Evolutionary conservation across 2,888 invertebrate genomes (phyloP).

Genomic region (Drosophila melanocephala): DNA sequence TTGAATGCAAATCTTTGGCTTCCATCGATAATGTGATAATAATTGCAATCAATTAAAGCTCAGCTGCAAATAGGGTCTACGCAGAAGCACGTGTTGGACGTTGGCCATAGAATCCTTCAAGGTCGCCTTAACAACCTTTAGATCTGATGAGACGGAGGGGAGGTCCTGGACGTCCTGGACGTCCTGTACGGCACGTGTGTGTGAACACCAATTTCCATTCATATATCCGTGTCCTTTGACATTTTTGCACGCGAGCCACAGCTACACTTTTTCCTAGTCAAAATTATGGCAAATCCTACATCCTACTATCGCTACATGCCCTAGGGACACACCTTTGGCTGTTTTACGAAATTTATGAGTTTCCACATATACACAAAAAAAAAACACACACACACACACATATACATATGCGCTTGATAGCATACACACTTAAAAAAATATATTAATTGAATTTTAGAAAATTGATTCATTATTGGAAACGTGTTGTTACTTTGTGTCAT

Average conservation of each 20-base stretch:
- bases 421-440: background rate
- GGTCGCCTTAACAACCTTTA: background rate
- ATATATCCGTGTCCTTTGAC: constrained; percentile 31
- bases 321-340: constrained; percentile 39
- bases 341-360: constrained; percentile 53
- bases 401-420: background rate
- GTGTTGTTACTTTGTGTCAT: background rate
- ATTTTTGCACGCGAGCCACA: constrained; percentile 50
- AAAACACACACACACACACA: background rate
- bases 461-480: background rate
- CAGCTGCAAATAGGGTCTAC: background rate
- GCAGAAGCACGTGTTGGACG: background rate
- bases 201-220: background rate
- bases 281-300: constrained; percentile 45
- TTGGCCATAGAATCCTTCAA: background rate
- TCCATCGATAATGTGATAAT: background rate
- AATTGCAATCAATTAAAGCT: constrained; percentile 5
- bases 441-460: background rate
- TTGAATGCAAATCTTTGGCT: background rate
- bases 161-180: background rate
- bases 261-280: constrained; percentile 6
- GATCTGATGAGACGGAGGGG: background rate
- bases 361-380: constrained; percentile 4
- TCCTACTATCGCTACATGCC: constrained; percentile 2
- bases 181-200: constrained; percentile 15